These are phyloP conservation scores for rat (Rattus norvegicus) DNA, from an alignment of 2,113 vertebrate genomes.

Conservation along the genomic window DNA sequence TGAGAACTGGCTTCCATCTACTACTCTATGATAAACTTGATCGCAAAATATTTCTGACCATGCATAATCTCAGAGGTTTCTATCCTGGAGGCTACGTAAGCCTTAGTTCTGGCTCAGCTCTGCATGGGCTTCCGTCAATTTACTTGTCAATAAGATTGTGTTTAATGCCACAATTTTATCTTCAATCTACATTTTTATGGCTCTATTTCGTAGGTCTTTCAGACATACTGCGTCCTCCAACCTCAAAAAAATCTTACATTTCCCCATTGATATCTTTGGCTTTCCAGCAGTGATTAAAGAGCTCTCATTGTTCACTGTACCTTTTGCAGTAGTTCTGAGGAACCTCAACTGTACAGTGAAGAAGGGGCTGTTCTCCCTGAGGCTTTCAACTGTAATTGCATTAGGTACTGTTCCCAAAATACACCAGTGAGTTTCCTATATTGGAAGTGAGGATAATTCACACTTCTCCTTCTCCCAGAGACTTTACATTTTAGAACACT, in stretches of 20 bases:
- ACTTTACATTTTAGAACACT: slow-evolving; percentile 67
- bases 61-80: background rate
- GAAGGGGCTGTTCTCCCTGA: background rate
- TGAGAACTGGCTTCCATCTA: background rate
- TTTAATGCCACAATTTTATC: background rate
- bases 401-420: slow-evolving; percentile 74
- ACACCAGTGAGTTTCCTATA: slow-evolving; percentile 37
- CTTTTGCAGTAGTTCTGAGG: slow-evolving; percentile 37
- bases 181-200: background rate
- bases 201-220: background rate
- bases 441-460: slow-evolving; percentile 64
- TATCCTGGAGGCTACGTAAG: background rate
- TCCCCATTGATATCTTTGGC: background rate
- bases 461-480: slow-evolving; percentile 47
- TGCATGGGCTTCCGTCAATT: background rate
- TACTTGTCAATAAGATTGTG: slow-evolving; percentile 12
- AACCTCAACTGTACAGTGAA: slow-evolving; percentile 3
- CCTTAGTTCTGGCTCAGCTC: background rate
- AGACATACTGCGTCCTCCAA: fast-evolving
- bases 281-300: slow-evolving; percentile 34
- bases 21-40: background rate
- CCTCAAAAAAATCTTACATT: background rate
- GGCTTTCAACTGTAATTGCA: slow-evolving; percentile 62
- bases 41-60: slow-evolving; percentile 19
- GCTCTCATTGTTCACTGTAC: slow-evolving; percentile 35